These are phyloP conservation scores for Anagrus nilaparvatae DNA, from an alignment of 1,140 invertebrate species.

Conservation along the genomic window DNA sequence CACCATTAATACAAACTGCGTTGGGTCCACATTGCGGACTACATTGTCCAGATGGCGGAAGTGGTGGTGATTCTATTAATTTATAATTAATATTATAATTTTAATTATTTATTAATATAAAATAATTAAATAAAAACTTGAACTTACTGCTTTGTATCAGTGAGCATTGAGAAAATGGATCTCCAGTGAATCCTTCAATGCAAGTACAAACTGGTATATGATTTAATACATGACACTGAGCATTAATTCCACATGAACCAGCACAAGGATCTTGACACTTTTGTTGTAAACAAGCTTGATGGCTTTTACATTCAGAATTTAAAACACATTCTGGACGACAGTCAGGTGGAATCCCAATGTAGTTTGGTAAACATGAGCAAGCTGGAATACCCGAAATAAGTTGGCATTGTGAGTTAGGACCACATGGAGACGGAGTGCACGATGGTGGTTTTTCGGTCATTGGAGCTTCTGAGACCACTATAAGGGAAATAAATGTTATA, in stretches of 20 bases:
- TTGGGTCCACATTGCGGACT: slow-evolving; percentile 73
- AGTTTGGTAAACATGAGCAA: slow-evolving; percentile 66
- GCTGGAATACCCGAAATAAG: slow-evolving; percentile 57
- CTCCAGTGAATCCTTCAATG: slow-evolving; percentile 58
- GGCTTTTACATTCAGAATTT: slow-evolving; percentile 60
- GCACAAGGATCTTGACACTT: slow-evolving; percentile 66
- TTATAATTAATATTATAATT: neutral
- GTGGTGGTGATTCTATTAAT: slow-evolving; percentile 7
- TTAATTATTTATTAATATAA: neutral
- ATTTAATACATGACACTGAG: slow-evolving; percentile 61
- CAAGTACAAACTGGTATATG: slow-evolving; percentile 67
- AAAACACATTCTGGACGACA: slow-evolving; percentile 66
- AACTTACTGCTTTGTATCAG: slow-evolving; percentile 38
- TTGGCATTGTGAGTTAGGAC: slow-evolving; percentile 70
- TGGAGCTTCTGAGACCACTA: slow-evolving; percentile 34
- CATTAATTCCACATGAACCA: slow-evolving; percentile 64
- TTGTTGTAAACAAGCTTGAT: slow-evolving; percentile 59
- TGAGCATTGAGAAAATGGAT: slow-evolving; percentile 64
- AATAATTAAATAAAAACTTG: neutral
- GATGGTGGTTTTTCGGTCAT: slow-evolving; percentile 54
- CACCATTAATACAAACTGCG: slow-evolving; percentile 54
- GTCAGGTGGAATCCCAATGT: slow-evolving; percentile 62
- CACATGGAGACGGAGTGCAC: slow-evolving; percentile 69
- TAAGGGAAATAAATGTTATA: neutral
- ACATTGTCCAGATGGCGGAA: slow-evolving; percentile 56